Base-by-base conservation (phyloP, 2,888 invertebrate species). In the Caenorhabditis auriculariae region DNA sequence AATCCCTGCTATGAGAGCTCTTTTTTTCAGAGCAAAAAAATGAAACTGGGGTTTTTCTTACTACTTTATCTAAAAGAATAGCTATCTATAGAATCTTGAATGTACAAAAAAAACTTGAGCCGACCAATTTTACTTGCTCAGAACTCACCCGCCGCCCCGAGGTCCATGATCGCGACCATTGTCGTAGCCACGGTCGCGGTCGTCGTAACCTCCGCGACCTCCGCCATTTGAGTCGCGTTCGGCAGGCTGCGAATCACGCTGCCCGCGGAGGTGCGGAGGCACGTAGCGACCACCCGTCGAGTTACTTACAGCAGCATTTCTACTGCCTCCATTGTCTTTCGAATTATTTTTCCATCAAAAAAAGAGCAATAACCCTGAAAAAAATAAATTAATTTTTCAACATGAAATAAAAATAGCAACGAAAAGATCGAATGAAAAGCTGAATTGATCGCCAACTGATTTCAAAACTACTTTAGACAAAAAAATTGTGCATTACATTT, bases 291-390 rank as follows among this genome's bases (percentile, higher is more conserved):
- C 60, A 17, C 58, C 46, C 21, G 9, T n/a, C 55, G 52, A 53
- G 35, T 57, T 54, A 47, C 59, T 66, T 61, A 72, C 51, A 60
- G 69, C 69, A 67, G 72, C 64, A 68, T 64, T 71, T 47, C 62
- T 60, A 67, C 72, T 63, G 67, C 72, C 63, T 57, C 66, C 69
- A 69, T 69, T 66, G 28, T 59, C 59, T 44, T 52, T 60, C 50
- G 66, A 60, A 66, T 67, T 66, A 55, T 63, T 59, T 69, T 64
- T 69, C 69, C 72, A 72, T 72, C 66, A 68, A 72, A 69, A 69
- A 54, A 26, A 57, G 17, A 43, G 43, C 42, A 59, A 58, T 55
- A 59, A 63, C 63, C 63, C 63, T 63, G 35, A 23, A 44, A 50
- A 26, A 4, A n/a, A 19, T 41, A 19, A 7, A 19, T 41, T 15